Percentiles rank a stretch among this genome's conserved stretches.
Conservation (phyloP, 2,797 vertebrate species). For the Nyctibius grandis region DNA sequence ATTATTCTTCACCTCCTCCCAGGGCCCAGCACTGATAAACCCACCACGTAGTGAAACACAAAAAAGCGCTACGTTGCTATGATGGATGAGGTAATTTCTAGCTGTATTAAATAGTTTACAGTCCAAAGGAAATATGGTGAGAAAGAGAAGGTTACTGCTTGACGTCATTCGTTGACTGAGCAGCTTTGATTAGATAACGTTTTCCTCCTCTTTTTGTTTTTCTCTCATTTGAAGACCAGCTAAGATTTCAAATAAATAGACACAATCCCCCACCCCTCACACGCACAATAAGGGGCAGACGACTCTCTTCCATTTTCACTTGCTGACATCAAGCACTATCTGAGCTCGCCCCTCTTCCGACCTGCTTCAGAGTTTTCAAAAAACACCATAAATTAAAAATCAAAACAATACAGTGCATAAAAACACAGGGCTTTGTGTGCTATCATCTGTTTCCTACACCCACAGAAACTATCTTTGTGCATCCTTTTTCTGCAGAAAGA, state of each 20-base stretch:
- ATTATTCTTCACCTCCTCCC: slow-evolving; percentile 4
- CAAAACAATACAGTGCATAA: not conserved
- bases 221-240: not conserved
- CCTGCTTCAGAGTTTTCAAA: not conserved
- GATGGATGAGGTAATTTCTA: not conserved
- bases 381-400: not conserved
- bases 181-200: not conserved
- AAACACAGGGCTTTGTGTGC: not conserved
- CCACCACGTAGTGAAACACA: not conserved
- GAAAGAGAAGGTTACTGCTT: not conserved
- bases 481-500: not conserved
- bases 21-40: not conserved
- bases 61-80: not conserved
- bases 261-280: not conserved
- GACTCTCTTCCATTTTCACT: not conserved
- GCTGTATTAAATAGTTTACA: not conserved
- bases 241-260: not conserved
- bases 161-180: not conserved
- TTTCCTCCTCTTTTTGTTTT: not conserved
- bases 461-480: not conserved
- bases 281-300: not conserved
- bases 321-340: not conserved
- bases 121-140: not conserved
- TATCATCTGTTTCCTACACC: slow-evolving; percentile 5
- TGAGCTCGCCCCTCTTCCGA: not conserved